Evolutionary conservation across 2,797 vertebrate species (phyloP), one percentile per base, ranked within the genome.

Genomic region (Varecia variegata): DNA sequence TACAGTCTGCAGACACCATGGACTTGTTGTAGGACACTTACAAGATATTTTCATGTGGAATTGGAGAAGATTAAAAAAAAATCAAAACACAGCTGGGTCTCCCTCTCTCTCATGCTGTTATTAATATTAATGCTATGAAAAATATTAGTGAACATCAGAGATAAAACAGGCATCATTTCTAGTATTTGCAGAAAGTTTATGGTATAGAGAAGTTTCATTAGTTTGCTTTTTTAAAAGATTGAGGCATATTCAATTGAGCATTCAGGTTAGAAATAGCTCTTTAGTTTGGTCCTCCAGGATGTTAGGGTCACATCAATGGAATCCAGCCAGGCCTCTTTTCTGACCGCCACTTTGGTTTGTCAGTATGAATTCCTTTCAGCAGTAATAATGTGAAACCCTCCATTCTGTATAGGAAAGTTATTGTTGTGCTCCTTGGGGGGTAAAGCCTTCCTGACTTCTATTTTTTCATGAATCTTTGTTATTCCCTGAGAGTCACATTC

Each of bases 401-500:
- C 30, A 20, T 85, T 87, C 11, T 95, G 38, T n/a, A 27, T 71
- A 97, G 91, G 68, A 92, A 50, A 74, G 40, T 91, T 54, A 95
- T 95, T 97, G 45, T 38, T 86, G 45, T 32, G 32, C 13, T 85
- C 92, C 84, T 96, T 86, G 47, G 76, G 76, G 68, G 70, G 30
- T 56, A 65, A 93, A 88, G 43, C 60, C 58, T 83, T 82, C 65
- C 83, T 88, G 32, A 87, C 86, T 96, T 82, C 73, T 70, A 68
- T 85, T 89, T 97, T 60, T 43, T 71, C 71, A 86, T 32, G 52
- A 18, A 58, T 30, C n/a, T 56, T 11, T 91, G 77, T 91, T 6
- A 9, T 35, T 80, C 40, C 43, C 30, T 90, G 86, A 95, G 38
- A 95, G 88, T 88, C 32, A 97, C 68, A 71, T 76, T 97, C 84